A percentile compares a stretch with the other conserved stretches of the same genome.
Evolutionary conservation across 1,140 invertebrate genomes (phyloP).

Genomic region (Pseudoatta argentina): DNA sequence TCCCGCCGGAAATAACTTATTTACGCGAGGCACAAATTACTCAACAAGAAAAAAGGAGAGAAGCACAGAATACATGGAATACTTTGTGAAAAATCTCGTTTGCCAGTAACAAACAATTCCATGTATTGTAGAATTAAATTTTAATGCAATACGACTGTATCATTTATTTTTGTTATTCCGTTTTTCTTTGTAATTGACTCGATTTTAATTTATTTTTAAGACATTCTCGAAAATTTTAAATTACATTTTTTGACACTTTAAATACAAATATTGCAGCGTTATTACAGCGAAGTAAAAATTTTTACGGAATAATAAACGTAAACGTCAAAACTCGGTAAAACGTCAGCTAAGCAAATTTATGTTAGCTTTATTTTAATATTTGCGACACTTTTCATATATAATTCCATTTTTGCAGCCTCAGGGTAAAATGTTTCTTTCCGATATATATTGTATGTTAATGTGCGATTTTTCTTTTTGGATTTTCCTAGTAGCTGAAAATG

Average conservation of each 20-base stretch:
- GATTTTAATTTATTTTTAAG: background rate
- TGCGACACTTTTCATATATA: background rate
- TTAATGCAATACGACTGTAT: too few relatives aligned
- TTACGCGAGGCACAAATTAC: constrained; percentile 32
- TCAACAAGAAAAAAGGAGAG: background rate
- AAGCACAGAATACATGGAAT: background rate
- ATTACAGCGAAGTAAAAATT: background rate
- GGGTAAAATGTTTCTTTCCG: background rate
- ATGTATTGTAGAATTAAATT: background rate
- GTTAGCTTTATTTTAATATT: background rate
- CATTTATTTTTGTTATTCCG: background rate
- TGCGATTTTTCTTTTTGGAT: background rate
- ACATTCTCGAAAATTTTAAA: background rate
- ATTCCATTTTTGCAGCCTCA: background rate
- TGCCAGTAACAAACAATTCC: background rate
- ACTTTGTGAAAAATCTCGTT: background rate
- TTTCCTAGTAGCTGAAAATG: background rate
- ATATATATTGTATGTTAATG: background rate
- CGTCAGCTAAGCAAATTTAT: background rate
- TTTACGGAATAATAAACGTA: too few relatives aligned
- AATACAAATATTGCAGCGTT: background rate
- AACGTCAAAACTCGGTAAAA: too few relatives aligned
- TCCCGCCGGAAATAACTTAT: constrained; percentile 52
- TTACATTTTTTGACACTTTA: background rate
- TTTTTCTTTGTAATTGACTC: background rate